These are phyloP conservation scores for Rhyacophila brunnea DNA, from an alignment of 1,140 invertebrate genomes.

Conservation along the genomic window DNA sequence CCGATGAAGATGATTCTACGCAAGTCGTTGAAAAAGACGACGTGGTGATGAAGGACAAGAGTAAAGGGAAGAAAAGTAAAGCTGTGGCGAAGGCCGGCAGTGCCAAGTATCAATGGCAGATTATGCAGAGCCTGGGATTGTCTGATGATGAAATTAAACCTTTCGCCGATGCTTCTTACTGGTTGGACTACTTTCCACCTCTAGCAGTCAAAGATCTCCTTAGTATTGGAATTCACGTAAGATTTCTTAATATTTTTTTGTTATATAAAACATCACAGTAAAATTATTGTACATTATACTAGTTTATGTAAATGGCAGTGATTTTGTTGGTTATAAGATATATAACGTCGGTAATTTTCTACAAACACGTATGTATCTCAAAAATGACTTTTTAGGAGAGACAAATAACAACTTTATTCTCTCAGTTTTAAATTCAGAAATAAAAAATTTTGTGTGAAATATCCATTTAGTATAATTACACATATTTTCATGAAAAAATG, in stretches of 20 bases:
- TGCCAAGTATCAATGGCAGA: constrained; percentile 98
- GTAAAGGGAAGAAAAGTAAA: constrained; percentile 99
- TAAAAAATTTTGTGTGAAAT: no score
- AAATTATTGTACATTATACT: no score
- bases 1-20: constrained; percentile 56
- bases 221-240: constrained; percentile 86
- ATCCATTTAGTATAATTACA: no score
- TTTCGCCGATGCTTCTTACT: constrained; percentile 89
- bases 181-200: constrained; percentile 96
- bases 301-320: no score
- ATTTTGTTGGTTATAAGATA: no score
- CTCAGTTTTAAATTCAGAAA: no score
- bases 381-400: no score
- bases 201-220: constrained; percentile 83
- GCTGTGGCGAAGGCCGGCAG: constrained; percentile 87
- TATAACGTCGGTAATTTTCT: no score
- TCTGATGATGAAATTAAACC: constrained; percentile 87
- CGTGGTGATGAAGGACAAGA: constrained; percentile 84
- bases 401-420: no score
- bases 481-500: no score
- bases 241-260: constrained; percentile 38
- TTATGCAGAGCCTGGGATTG: constrained; percentile 93
- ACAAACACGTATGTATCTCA: no score
- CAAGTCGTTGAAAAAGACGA: constrained; percentile 56
- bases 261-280: no score